A percentile compares a stretch with the other conserved stretches of the same genome.
phyloP scores from a whole-genome alignment of 2,888 invertebrate genomes.

The Leptarthrus brevirostris region DNA sequence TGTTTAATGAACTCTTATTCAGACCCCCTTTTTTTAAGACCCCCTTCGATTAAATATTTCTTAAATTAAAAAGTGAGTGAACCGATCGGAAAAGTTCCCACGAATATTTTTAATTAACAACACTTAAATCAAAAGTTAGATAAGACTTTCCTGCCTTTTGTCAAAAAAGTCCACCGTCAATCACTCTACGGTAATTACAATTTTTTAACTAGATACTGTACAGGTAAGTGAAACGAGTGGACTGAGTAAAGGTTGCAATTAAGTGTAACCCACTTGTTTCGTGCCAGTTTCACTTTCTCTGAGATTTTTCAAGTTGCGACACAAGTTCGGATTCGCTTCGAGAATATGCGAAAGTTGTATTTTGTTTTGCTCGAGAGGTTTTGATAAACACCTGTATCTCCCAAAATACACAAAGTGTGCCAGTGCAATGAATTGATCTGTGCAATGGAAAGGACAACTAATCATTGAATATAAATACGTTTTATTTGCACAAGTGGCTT shows the following conservation, averaged over 20 bases:
- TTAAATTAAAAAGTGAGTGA: too few relatives aligned
- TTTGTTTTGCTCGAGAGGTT: slow-evolving; percentile 17
- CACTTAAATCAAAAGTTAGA: too few relatives aligned
- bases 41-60: too few relatives aligned
- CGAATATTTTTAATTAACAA: too few relatives aligned
- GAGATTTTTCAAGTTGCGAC: slow-evolving; percentile 19
- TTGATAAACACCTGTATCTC: background rate
- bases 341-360: slow-evolving; percentile 31
- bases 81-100: too few relatives aligned
- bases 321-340: too few relatives aligned
- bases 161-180: too few relatives aligned
- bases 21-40: too few relatives aligned
- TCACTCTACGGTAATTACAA: too few relatives aligned
- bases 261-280: slow-evolving; percentile 30
- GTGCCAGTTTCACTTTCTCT: slow-evolving; percentile 34
- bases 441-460: background rate
- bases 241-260: slow-evolving; percentile 30
- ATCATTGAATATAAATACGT: background rate
- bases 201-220: background rate
- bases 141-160: too few relatives aligned
- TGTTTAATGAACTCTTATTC: too few relatives aligned
- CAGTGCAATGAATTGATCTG: background rate
- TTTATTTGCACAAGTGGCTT: background rate
- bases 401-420: slow-evolving; percentile 5
- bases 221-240: slow-evolving; percentile 21